phyloP scores from a whole-genome alignment of 2,797 vertebrate genomes.

The Gymnoscopelus microlampas region DNA sequence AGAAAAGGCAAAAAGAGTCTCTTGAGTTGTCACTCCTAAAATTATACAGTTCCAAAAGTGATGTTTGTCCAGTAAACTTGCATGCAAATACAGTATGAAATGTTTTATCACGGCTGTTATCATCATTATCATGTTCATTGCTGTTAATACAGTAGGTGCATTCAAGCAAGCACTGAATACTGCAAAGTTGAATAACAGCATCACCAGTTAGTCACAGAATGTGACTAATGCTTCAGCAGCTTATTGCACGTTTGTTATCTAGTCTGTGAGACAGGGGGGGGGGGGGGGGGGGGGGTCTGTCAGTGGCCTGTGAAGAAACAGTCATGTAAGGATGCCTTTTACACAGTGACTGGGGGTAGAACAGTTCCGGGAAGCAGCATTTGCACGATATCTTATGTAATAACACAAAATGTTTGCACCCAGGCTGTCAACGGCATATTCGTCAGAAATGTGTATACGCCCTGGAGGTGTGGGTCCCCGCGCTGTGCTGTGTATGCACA shows the following conservation, averaged over 20 bases:
- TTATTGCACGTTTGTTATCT: too few relatives aligned
- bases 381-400: slow-evolving; percentile 31
- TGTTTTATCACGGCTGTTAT: background rate
- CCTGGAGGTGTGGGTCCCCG: background rate
- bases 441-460: slow-evolving; percentile 25
- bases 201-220: too few relatives aligned
- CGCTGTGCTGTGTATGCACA: background rate
- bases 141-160: too few relatives aligned
- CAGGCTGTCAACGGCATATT: slow-evolving; percentile 35
- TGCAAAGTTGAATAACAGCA: too few relatives aligned
- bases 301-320: slow-evolving; percentile 47
- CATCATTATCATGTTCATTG: background rate
- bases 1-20: slow-evolving; percentile 4
- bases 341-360: slow-evolving; percentile 32
- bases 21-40: background rate
- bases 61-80: too few relatives aligned
- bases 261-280: too few relatives aligned
- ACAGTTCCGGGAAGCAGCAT: slow-evolving; percentile 28
- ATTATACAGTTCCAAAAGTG: too few relatives aligned
- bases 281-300: background rate
- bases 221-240: too few relatives aligned
- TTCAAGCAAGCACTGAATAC: too few relatives aligned
- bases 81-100: background rate
- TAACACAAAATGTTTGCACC: slow-evolving; percentile 44
- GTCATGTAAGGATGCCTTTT: slow-evolving; percentile 54